Evolutionary conservation across 2,888 invertebrate genomes (phyloP).

Genomic region (Xestoiulus laeticollis): DNA sequence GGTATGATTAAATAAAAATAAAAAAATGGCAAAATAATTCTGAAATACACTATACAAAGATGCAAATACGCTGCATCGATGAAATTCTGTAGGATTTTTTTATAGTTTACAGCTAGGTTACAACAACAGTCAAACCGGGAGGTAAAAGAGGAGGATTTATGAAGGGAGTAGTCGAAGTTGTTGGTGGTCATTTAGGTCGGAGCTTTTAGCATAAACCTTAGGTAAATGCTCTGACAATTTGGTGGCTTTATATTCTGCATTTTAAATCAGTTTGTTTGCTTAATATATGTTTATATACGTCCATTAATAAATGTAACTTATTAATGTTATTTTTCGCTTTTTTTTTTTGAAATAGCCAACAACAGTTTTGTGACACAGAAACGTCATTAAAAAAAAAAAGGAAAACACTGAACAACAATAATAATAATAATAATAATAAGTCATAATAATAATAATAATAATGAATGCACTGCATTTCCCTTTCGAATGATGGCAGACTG

Average conservation of each 20-base stretch:
- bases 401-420: slow-evolving; percentile 38
- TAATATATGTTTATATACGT: slow-evolving; percentile 41
- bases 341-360: slow-evolving; percentile 29
- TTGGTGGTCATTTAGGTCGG: not conserved
- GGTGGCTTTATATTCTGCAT: slow-evolving; percentile 7
- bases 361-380: slow-evolving; percentile 38
- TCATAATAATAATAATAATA: slow-evolving; percentile 34
- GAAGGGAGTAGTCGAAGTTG: slow-evolving; percentile 38
- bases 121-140: slow-evolving; percentile 43
- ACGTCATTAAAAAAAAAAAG: slow-evolving; percentile 2
- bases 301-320: slow-evolving; percentile 43
- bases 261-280: slow-evolving; percentile 7
- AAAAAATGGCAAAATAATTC: not conserved
- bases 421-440: slow-evolving; percentile 10
- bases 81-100: not conserved
- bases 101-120: slow-evolving; percentile 18
- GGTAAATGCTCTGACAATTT: not conserved
- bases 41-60: slow-evolving; percentile 41
- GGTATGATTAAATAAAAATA: not conserved
- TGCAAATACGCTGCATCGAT: slow-evolving; percentile 21
- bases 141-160: slow-evolving; percentile 40
- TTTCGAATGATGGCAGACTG: slow-evolving; percentile 21
- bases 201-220: not conserved
- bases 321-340: slow-evolving; percentile 36
- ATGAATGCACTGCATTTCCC: slow-evolving; percentile 40